Evolutionary conservation across 2,888 invertebrate genomes (phyloP), one percentile per base, ranked within the genome.

Genomic region (Melipona bicolor): DNA sequence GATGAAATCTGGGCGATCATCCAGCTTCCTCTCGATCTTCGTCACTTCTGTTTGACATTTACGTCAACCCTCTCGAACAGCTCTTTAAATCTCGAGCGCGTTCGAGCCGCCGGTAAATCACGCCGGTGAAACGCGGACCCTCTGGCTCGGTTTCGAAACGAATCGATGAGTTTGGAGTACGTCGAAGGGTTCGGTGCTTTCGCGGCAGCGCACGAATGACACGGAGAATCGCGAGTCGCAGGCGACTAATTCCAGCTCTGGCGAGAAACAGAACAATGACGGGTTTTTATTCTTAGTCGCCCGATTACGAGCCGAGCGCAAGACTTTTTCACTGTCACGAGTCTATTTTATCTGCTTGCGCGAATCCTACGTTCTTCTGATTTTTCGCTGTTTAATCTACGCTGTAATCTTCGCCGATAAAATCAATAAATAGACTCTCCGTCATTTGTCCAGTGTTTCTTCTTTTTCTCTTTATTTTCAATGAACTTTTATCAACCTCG

Each of bases 1-100:
- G 15, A 49, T 50, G 19, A 6, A 9, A 71, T 27, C 21, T n/a
- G n/a, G 88, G 86, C 81, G 27, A 9, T 24, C 52, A 4, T 85
- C 64, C 88, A 85, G 49, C 24, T 54, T 52, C 67, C 11, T 49
- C 32, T 61, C n/a, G 67, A 67, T 52, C 27, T 6, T 19, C n/a
- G 62, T 64, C n/a, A 17, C 54, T 43, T 64, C 61, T 17, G 77
- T 71, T 67, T 27, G 27, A 52, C 32, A 15, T 52, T 2, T 43
- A 5, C 49, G 36, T 65, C 69, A 27, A 19, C 1, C 17, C 36
- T 56, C 1, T 19, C 79, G 24, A 21, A 19, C 5, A 27, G 21
- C 52, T 50, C 27, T 27, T 69, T 32, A 27, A 32, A 52, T 15
- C 3, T 21, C 21, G 21, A 43, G 19, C 43, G 3, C 27, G 17